Base-by-base conservation (phyloP, 2,888 invertebrate genomes). In the Caradrina kadenii region DNA sequence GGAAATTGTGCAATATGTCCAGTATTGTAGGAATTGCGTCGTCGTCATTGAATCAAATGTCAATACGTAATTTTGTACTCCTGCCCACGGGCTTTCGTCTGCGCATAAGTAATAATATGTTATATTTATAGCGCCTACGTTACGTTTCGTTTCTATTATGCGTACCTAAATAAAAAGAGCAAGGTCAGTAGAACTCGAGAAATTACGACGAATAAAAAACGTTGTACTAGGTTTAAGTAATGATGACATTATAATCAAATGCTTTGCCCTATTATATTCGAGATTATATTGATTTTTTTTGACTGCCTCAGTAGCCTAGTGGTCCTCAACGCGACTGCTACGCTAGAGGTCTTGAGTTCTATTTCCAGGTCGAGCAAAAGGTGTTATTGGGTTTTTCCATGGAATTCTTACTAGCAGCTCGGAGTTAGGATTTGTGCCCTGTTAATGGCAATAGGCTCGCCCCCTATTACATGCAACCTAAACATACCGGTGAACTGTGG, bases 61-160 rank as follows among this genome's bases (percentile, higher is more conserved):
- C 76, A 69, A 71, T 58, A 69, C 48, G 31, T 64, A 55, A 42
- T 58, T 60, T 67, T 63, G 26, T 71, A 62, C 39, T 45, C 65
- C 52, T 58, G 50, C 71, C 73, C 62, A 82, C 63, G 26, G 35
- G 42, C 31, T 71, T 65, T 80, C 62, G 58, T 63, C 42, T 59
- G 63, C 50, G 53, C 66, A 72, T 79, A 70, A 64, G 65, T 58
- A 53, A 75, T 64, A 48, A 26, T 31, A 54, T 55, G 55, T 71
- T 60, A 70, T 68, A 68, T 67, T 62, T 60, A 54, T 65, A 22
- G 49, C 64, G 54, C 45, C 49, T 65, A 67, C 56, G 49, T 63
- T 52, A 52, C 35, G 39, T 54, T 72, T 35, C 26, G 39, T 22
- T 54, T 72, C 21, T 42, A 45, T 45, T 61, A 54, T 45, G 49